Percentiles rank a stretch among this genome's conserved stretches.
phyloP scores from a whole-genome alignment of 2,888 invertebrate species.

The Dilophus febrilis region DNA sequence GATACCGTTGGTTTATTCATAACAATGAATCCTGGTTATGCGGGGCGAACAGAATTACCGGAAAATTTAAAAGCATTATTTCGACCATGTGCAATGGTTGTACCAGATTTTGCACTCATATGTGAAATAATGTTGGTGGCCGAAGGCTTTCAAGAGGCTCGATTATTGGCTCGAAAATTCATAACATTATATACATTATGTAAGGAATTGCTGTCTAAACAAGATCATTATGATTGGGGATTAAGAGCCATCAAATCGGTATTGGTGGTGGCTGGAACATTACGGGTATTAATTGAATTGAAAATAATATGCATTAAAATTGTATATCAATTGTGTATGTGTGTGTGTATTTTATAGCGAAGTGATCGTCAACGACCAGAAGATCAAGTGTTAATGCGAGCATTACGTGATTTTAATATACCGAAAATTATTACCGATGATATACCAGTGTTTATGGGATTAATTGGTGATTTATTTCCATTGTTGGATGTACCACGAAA shows the following conservation, averaged over 20 bases:
- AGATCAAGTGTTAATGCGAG: slow-evolving; percentile 90
- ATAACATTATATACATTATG: slow-evolving; percentile 88
- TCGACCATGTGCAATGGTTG: slow-evolving; percentile 93
- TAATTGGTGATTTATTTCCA: slow-evolving; percentile 87
- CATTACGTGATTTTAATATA: slow-evolving; percentile 83
- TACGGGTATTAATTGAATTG: slow-evolving; percentile 42
- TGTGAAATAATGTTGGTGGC: slow-evolving; percentile 97
- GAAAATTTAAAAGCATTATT: slow-evolving; percentile 48
- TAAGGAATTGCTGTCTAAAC: slow-evolving; percentile 77
- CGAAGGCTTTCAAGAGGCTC: slow-evolving; percentile 88
- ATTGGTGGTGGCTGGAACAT: slow-evolving; percentile 81
- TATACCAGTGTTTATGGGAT: slow-evolving; percentile 81
- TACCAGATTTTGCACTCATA: slow-evolving; percentile 90
- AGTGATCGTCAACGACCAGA: slow-evolving; percentile 65
- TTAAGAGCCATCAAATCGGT: slow-evolving; percentile 91
- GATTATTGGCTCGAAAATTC: slow-evolving; percentile 81
- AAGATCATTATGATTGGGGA: slow-evolving; percentile 99
- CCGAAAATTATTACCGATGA: slow-evolving; percentile 92
- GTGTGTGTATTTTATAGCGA: too few species aligned
- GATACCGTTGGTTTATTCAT: slow-evolving; percentile 83
- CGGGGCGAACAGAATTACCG: slow-evolving; percentile 73
- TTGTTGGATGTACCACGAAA: slow-evolving; percentile 85
- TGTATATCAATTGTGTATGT: too few species aligned
- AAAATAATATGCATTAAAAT: too few species aligned
- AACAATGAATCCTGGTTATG: slow-evolving; percentile 95